A percentile compares a stretch with the other conserved stretches of the same genome.
Evolutionary conservation across 2,888 invertebrate species (phyloP).

Genomic region (Drosophila sordidapex): DNA sequence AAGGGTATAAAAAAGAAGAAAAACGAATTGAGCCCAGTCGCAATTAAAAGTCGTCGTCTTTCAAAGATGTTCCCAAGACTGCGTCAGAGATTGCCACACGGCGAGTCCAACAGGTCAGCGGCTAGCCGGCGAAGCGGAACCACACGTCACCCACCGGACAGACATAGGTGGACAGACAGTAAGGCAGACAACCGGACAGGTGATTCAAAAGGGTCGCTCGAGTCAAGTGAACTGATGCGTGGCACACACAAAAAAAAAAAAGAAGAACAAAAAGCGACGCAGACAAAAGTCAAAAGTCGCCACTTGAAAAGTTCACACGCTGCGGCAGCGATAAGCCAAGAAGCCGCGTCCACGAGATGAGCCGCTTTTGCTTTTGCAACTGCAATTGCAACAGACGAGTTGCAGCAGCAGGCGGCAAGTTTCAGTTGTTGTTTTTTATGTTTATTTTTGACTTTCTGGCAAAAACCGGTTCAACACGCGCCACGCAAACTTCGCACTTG

Average conservation of each 20-base stretch:
- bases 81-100: conserved; percentile 77
- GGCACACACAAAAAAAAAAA: conserved; percentile 47
- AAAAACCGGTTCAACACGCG: conserved; percentile 60
- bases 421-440: neutral
- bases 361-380: conserved; percentile 26
- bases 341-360: conserved; percentile 45
- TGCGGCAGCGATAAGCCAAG: conserved; percentile 55
- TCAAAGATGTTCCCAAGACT: conserved; percentile 66
- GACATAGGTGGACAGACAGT: conserved; percentile 54
- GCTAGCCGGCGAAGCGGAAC: conserved; percentile 68
- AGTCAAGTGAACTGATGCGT: conserved; percentile 61
- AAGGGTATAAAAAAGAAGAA: neutral
- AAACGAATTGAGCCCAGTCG: conserved; percentile 62
- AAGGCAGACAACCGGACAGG: conserved; percentile 32
- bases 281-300: conserved; percentile 16
- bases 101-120: conserved; percentile 49
- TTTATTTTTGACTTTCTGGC: conserved; percentile 1
- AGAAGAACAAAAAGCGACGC: conserved; percentile 9
- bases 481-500: conserved; percentile 15
- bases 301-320: conserved; percentile 65
- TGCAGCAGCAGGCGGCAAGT: conserved; percentile 37
- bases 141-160: conserved; percentile 75
- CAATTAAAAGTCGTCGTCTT: conserved; percentile 68
- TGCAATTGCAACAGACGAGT: conserved; percentile 15
- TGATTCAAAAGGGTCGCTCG: conserved; percentile 37